Evolutionary conservation across 1,140 invertebrate species (phyloP).

Genomic region (Bombus huntii): DNA sequence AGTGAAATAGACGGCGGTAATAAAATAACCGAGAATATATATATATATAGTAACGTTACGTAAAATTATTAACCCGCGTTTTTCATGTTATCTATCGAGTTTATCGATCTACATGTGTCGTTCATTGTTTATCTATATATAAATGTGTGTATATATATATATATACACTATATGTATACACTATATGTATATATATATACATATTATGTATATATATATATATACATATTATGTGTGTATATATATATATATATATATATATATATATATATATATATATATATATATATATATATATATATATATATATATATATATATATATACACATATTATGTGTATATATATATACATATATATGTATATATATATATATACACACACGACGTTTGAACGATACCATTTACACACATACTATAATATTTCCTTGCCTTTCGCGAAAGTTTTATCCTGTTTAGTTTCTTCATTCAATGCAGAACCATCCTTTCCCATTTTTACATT

Average conservation of each 20-base stretch:
- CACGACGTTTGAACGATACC: not conserved
- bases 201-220: too few species aligned
- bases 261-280: too few species aligned
- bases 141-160: too few species aligned
- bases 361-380: too few species aligned
- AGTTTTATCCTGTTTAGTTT: not conserved
- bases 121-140: not conserved
- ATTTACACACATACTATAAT: not conserved
- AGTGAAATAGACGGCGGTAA: not conserved
- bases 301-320: too few species aligned
- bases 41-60: constrained; percentile 3
- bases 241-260: too few species aligned
- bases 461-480: constrained; percentile 1
- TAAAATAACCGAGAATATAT: constrained; percentile 32
- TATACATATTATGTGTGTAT: too few species aligned
- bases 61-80: constrained; percentile 22
- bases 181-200: too few species aligned
- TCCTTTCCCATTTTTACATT: constrained; percentile 1
- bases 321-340: too few species aligned
- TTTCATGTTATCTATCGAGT: constrained; percentile 4
- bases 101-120: constrained; percentile 4
- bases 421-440: not conserved
- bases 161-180: too few species aligned
- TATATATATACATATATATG: too few species aligned
- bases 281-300: too few species aligned